Conservation (phyloP, 2,113 vertebrate genomes). For the Xenopus tropicalis region DNA sequence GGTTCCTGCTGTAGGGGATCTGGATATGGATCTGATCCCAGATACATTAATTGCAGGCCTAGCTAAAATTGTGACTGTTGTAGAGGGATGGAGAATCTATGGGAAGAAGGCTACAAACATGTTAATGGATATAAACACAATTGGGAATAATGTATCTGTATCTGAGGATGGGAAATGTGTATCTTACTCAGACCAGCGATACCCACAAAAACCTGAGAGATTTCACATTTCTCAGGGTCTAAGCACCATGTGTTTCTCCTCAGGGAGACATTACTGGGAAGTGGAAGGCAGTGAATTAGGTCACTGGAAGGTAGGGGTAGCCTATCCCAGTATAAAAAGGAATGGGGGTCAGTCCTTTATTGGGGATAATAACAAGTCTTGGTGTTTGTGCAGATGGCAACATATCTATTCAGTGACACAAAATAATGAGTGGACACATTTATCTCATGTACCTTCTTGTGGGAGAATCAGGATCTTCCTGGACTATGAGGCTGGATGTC, state of each 20-base stretch:
- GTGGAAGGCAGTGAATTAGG: conserved; percentile 1
- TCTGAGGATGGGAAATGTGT: neutral
- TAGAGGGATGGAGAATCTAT: neutral
- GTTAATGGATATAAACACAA: neutral
- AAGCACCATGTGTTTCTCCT: neutral
- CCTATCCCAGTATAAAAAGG: neutral
- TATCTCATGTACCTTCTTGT: neutral
- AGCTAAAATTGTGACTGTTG: neutral
- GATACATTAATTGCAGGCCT: neutral
- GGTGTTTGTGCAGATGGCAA: neutral
- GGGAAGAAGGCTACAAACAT: neutral
- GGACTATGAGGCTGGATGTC: neutral
- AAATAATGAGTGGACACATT: neutral
- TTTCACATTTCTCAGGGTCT: conserved; percentile 5
- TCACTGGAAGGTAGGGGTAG: conserved; percentile 1
- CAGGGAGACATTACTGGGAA: conserved; percentile 14
- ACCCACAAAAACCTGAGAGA: neutral
- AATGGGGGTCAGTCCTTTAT: neutral
- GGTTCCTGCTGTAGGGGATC: neutral
- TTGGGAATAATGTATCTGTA: neutral
- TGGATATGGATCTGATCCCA: neutral
- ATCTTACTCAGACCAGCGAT: neutral
- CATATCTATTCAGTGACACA: neutral
- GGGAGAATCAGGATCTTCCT: neutral
- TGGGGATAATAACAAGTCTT: conserved; percentile 9